These are phyloP conservation scores for Drosophila dunni DNA, from an alignment of 1,140 invertebrate species.

Conservation along the genomic window DNA sequence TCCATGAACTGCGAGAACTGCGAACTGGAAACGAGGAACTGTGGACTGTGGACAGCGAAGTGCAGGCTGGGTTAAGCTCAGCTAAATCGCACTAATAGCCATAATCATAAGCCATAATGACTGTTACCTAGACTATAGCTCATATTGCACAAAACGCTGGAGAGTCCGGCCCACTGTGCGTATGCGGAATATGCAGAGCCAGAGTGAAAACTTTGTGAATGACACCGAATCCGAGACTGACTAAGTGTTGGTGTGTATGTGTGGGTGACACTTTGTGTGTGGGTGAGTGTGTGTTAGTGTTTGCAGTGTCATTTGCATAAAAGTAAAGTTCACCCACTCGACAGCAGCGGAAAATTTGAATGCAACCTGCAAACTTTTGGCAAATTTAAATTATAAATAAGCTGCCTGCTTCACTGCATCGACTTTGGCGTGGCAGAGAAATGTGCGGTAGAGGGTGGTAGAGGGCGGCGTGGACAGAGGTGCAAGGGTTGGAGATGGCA, in stretches of 20 bases:
- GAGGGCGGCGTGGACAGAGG: background rate
- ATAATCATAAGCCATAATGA: conserved; percentile 82
- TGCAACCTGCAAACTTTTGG: conserved; percentile 79
- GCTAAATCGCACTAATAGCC: conserved; percentile 75
- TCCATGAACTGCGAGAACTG: background rate
- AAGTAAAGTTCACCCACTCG: conserved; percentile 83
- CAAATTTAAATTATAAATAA: conserved; percentile 84
- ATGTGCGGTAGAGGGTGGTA: background rate
- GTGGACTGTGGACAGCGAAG: background rate
- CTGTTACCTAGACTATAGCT: conserved; percentile 50
- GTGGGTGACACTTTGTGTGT: background rate
- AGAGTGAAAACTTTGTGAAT: conserved; percentile 69
- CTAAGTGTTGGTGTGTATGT: conserved; percentile 13
- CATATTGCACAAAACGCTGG: conserved; percentile 30
- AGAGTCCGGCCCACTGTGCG: conserved; percentile 37
- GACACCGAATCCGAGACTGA: conserved; percentile 65
- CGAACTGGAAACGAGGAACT: conserved; percentile 1
- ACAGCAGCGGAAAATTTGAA: conserved; percentile 66
- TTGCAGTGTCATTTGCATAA: conserved; percentile 77
- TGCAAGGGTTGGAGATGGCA: background rate
- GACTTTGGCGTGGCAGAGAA: conserved; percentile 9
- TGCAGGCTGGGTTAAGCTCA: conserved; percentile 46
- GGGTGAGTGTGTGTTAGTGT: conserved; percentile 40
- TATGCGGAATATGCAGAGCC: conserved; percentile 46
- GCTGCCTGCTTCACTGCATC: conserved; percentile 39